Conservation (phyloP, 2,797 vertebrate species). For the Sebastes itinus region DNA sequence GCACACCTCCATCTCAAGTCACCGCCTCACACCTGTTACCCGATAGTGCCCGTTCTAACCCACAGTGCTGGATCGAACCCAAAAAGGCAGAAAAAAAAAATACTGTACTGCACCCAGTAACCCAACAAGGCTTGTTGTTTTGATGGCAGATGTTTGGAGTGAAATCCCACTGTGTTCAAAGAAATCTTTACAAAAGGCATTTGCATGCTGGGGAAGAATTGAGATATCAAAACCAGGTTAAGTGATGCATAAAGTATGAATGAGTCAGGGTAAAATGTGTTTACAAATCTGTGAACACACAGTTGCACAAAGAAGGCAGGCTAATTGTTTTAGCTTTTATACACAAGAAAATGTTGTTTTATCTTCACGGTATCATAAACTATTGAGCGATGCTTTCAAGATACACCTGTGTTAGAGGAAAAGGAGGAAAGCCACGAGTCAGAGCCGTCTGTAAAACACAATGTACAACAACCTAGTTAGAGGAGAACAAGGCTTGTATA, state of each 20-base stretch:
- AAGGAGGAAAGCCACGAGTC: conserved; percentile 12
- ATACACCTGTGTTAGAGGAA: neutral
- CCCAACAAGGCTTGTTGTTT: conserved; percentile 32
- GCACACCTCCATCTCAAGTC: conserved; percentile 68
- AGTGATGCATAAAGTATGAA: conserved; percentile 58
- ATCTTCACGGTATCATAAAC: conserved; percentile 17
- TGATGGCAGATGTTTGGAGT: conserved; percentile 45
- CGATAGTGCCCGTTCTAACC: conserved; percentile 45
- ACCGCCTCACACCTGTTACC: conserved; percentile 60
- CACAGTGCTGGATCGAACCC: conserved; percentile 39
- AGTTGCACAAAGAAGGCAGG: conserved; percentile 11
- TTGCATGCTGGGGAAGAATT: conserved; percentile 38
- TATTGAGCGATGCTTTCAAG: conserved; percentile 1
- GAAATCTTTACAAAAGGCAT: conserved; percentile 41
- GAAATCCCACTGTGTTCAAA: conserved; percentile 56
- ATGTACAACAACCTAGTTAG: conserved; percentile 62
- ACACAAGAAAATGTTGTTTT: neutral
- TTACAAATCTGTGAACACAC: conserved; percentile 42
- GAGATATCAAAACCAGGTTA: conserved; percentile 60
- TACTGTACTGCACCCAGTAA: conserved; percentile 2
- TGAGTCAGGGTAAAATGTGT: conserved; percentile 18
- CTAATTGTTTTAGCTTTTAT: conserved; percentile 30
- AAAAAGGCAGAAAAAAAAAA: conserved; percentile 10
- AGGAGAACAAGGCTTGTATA: conserved; percentile 65
- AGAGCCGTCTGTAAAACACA: conserved; percentile 47